Percentiles rank a stretch among this genome's conserved stretches.
These are phyloP conservation scores for Acanthurus tractus DNA, from an alignment of 2,797 vertebrate species.

Conservation along the genomic window DNA sequence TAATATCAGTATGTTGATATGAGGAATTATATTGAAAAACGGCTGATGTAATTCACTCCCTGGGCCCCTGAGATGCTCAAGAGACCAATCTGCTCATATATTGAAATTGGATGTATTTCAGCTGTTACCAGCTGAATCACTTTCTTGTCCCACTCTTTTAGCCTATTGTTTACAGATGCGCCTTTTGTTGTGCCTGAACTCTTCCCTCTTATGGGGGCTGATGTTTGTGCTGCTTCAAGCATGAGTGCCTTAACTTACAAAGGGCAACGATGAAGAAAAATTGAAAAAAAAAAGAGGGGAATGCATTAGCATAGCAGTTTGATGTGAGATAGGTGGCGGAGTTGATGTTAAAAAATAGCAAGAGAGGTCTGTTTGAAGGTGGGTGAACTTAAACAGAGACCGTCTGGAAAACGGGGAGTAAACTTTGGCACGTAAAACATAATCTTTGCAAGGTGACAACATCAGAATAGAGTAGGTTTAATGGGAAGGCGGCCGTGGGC, in stretches of 20 bases:
- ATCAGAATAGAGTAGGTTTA: constrained; percentile 1
- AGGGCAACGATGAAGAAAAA: constrained; percentile 65
- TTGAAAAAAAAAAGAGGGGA: constrained; percentile 41
- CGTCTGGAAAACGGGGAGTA: constrained; percentile 4
- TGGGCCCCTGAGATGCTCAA: constrained; percentile 59
- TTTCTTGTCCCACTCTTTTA: constrained; percentile 71
- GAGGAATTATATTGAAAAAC: constrained; percentile 66
- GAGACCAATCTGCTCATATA: constrained; percentile 77
- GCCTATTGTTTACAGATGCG: constrained; percentile 75
- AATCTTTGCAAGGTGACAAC: constrained; percentile 19
- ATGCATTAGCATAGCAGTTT: constrained; percentile 62
- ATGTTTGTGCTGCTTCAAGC: constrained; percentile 71
- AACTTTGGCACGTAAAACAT: constrained; percentile 9
- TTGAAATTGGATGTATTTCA: constrained; percentile 74
- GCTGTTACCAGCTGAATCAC: constrained; percentile 64
- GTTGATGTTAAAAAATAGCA: constrained; percentile 29
- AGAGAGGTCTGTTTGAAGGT: constrained; percentile 34
- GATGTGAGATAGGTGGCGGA: constrained; percentile 47
- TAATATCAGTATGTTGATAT: constrained; percentile 67
- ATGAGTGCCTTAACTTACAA: constrained; percentile 67
- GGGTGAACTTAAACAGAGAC: constrained; percentile 29
- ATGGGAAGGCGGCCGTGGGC: background rate
- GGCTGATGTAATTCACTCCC: constrained; percentile 69
- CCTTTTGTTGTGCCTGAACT: constrained; percentile 73
- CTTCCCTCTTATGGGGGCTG: constrained; percentile 65